Conservation (phyloP, 2,888 invertebrate species). For the Ecdyonurus torrentis region DNA sequence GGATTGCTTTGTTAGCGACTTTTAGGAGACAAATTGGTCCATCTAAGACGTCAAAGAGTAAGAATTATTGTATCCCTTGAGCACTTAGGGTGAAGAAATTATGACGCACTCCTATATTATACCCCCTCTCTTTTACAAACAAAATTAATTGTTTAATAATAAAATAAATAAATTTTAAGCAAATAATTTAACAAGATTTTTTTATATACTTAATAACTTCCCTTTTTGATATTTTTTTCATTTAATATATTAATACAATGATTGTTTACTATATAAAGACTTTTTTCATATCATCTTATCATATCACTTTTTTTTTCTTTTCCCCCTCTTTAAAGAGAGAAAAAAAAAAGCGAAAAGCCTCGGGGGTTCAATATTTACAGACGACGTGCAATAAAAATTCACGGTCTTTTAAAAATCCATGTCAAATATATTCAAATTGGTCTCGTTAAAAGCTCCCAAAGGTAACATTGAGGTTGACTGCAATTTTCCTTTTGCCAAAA, state of each 20-base stretch:
- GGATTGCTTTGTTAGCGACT: neutral
- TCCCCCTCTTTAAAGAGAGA: constrained; percentile 13
- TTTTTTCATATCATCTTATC: neutral
- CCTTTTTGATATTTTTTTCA: no score
- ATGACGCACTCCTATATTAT: no score
- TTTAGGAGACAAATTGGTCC: neutral
- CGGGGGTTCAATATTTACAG: constrained; percentile 31
- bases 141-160: no score
- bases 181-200: no score
- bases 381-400: constrained; percentile 19
- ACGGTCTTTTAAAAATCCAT: constrained; percentile 27
- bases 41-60: neutral
- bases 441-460: constrained; percentile 23
- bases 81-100: neutral
- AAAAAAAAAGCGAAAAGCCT: constrained; percentile 15
- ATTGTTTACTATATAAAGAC: no score
- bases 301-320: constrained; percentile 4
- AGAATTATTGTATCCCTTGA: neutral
- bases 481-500: constrained; percentile 11
- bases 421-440: constrained; percentile 37
- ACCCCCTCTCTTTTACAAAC: no score
- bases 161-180: no score
- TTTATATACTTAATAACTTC: no score
- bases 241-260: no score
- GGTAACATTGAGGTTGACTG: constrained; percentile 12